Percentiles rank a stretch among this genome's conserved stretches.
Conservation (phyloP, 2,888 invertebrate genomes). For the Acleris sparsana region DNA sequence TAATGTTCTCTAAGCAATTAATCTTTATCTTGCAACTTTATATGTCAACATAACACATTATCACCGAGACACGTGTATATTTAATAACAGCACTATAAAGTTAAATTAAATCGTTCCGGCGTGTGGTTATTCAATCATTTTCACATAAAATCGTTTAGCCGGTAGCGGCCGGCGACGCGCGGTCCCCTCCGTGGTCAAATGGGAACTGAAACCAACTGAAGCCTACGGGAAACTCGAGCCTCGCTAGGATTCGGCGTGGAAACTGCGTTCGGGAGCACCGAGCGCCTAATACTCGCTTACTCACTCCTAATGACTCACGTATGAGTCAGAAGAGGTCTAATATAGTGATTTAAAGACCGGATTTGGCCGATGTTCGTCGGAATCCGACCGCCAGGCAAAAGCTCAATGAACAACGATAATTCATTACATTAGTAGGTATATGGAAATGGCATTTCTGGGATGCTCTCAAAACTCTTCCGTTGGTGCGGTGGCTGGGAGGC, state of each 20-base stretch:
- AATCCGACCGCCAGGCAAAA: slow-evolving; percentile 60
- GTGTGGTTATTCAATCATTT: slow-evolving; percentile 74
- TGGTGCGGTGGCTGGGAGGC: slow-evolving; percentile 39
- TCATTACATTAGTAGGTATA: slow-evolving; percentile 50
- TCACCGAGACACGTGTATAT: slow-evolving; percentile 43
- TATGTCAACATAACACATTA: slow-evolving; percentile 41
- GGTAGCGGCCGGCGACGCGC: slow-evolving; percentile 46
- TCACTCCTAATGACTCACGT: slow-evolving; percentile 54
- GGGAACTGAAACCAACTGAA: slow-evolving; percentile 61
- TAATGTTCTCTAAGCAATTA: slow-evolving; percentile 41
- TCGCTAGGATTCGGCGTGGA: slow-evolving; percentile 71
- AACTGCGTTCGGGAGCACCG: slow-evolving; percentile 49
- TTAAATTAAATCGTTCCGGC: slow-evolving; percentile 39
- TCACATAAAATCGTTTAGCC: slow-evolving; percentile 57
- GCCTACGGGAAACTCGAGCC: slow-evolving; percentile 79
- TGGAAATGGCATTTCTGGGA: slow-evolving; percentile 65
- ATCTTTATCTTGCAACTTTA: slow-evolving; percentile 33
- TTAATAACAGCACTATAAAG: slow-evolving; percentile 45
- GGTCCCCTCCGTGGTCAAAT: slow-evolving; percentile 56
- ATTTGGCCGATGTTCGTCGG: slow-evolving; percentile 53
- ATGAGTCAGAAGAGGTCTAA: slow-evolving; percentile 64
- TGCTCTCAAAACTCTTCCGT: slow-evolving; percentile 44
- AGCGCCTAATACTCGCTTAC: slow-evolving; percentile 51
- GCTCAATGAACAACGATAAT: slow-evolving; percentile 76
- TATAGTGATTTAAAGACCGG: slow-evolving; percentile 38